A percentile compares a stretch with the other conserved stretches of the same genome.
Evolutionary conservation across 2,113 vertebrate species (phyloP).

Genomic region (Hipposideros armiger): DNA sequence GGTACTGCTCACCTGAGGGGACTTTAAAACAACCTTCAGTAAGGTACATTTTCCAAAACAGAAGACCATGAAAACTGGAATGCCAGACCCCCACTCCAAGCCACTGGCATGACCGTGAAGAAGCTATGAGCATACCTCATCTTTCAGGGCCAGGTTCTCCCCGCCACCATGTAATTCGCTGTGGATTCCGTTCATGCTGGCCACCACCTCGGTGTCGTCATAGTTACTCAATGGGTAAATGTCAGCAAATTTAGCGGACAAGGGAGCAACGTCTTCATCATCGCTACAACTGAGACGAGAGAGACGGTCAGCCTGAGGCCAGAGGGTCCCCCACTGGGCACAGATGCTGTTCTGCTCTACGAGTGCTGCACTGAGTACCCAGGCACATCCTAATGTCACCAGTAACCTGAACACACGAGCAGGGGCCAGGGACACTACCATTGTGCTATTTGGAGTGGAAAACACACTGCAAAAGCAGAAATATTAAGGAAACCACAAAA

Average conservation of each 20-base stretch:
- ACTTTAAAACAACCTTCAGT: constrained; percentile 80
- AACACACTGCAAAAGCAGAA: background rate
- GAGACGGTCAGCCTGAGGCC: background rate
- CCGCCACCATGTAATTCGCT: constrained; percentile 92
- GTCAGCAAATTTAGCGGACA: constrained; percentile 94
- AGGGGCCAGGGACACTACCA: too few species aligned
- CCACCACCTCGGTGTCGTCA: constrained; percentile 89
- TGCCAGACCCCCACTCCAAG: fast-evolving
- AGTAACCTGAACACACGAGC: background rate
- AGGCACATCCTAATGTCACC: fast-evolving
- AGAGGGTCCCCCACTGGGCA: background rate
- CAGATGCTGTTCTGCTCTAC: fast-evolving
- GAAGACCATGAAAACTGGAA: background rate
- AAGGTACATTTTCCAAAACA: background rate
- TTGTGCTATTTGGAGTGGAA: background rate
- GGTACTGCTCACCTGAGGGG: constrained; percentile 93
- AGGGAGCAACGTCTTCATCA: constrained; percentile 93
- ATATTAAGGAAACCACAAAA: background rate
- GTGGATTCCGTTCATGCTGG: constrained; percentile 94
- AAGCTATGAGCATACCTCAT: constrained; percentile 89
- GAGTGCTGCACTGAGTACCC: fast-evolving
- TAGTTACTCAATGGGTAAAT: constrained; percentile 95
- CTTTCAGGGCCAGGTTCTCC: constrained; percentile 91
- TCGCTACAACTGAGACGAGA: constrained; percentile 89
- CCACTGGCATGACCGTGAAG: fast-evolving